Conservation (phyloP, 2,113 vertebrate species). For the Larimichthys polyactis region DNA sequence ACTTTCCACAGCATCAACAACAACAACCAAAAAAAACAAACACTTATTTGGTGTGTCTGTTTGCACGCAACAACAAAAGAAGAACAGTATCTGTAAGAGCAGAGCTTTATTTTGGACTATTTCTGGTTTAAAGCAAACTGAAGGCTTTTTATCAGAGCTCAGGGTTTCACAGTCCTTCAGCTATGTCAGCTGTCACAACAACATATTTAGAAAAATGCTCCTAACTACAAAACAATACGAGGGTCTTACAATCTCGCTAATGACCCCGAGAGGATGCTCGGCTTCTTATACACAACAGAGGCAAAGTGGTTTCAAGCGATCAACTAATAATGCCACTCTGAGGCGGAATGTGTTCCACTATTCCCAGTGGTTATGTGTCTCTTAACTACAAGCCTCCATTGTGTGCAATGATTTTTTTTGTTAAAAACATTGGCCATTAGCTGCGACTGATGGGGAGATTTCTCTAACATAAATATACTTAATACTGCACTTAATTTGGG, state of each 20-base stretch:
- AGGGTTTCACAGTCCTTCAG: constrained; percentile 59
- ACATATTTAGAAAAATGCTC: constrained; percentile 60
- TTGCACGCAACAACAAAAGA: constrained; percentile 36
- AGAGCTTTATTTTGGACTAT: constrained; percentile 62
- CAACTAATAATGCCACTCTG: constrained; percentile 35
- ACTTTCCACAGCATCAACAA: constrained; percentile 11
- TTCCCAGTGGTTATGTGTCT: constrained; percentile 21
- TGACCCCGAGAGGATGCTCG: constrained; percentile 44
- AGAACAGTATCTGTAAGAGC: constrained; percentile 32
- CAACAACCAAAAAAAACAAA: too few species aligned
- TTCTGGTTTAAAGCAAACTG: constrained; percentile 67
- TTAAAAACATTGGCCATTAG: constrained; percentile 24
- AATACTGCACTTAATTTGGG: constrained; percentile 1
- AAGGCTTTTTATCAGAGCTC: constrained; percentile 49
- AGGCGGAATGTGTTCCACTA: constrained; percentile 31
- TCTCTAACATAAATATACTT: constrained; percentile 34
- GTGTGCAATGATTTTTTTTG: constrained; percentile 18
- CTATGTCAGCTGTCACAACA: constrained; percentile 60
- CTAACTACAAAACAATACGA: constrained; percentile 54
- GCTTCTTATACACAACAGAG: constrained; percentile 25
- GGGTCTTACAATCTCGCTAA: constrained; percentile 44
- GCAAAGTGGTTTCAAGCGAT: constrained; percentile 50
- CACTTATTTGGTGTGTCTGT: constrained; percentile 19
- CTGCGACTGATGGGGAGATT: constrained; percentile 8
- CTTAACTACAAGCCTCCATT: constrained; percentile 1